Evolutionary conservation across 2,797 vertebrate species (phyloP).

Genomic region (Choloepus didactylus): DNA sequence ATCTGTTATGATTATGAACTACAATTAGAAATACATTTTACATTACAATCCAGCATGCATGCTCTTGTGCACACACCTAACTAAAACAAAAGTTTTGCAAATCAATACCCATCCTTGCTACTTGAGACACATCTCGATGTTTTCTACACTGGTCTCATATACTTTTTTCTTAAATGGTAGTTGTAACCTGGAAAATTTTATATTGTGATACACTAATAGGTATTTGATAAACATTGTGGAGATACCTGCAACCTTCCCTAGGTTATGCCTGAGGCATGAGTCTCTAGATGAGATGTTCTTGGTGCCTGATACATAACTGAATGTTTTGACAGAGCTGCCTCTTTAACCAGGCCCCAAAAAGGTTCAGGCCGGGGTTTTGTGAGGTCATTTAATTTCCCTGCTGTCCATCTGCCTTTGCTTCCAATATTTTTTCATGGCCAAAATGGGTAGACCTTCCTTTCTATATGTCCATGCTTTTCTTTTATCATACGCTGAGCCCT

Average conservation of each 20-base stretch:
- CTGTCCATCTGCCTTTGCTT: neutral
- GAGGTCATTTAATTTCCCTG: neutral
- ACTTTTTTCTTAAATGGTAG: neutral
- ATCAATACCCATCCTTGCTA: neutral
- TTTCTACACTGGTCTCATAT: neutral
- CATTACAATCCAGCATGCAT: neutral
- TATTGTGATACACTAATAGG: neutral
- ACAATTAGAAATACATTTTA: neutral
- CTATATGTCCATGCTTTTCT: neutral
- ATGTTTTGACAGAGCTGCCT: neutral
- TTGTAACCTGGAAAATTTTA: neutral
- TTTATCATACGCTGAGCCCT: neutral
- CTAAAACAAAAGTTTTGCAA: neutral
- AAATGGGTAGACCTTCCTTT: neutral
- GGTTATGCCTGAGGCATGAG: neutral
- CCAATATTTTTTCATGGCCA: neutral
- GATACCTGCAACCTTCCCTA: neutral
- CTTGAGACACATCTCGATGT: neutral
- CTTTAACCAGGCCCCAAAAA: neutral
- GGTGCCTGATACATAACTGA: neutral
- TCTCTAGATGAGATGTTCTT: neutral
- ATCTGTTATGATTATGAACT: neutral
- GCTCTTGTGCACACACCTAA: neutral
- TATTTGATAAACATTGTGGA: neutral
- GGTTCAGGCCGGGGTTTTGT: neutral